Evolutionary conservation across 2,888 invertebrate species (phyloP), one percentile per base, ranked within the genome.

Genomic region (Tenthredo distinguenda): DNA sequence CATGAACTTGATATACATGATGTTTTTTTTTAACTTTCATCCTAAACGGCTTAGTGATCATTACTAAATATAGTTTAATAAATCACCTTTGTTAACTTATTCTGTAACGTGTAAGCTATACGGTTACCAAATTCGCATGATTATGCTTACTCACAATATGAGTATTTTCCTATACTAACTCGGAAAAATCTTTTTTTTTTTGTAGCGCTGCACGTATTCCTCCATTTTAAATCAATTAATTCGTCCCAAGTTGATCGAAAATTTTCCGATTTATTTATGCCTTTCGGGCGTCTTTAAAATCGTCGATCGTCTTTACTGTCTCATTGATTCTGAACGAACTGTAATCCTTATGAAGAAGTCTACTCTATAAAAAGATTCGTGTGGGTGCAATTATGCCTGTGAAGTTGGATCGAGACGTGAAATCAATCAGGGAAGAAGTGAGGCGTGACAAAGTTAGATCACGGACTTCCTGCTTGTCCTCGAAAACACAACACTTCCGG

Each of bases 401-500:
- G 26, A 10, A 62, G 10, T 62, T 21, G 7, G 21, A 7, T 18
- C 9, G 58, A 21, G 21, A 21, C 26, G 26, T 26, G 37, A 71
- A 7, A 71, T 34, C 71, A 37, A 71, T 71, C 37, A 37, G 37
- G 31, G 31, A 71, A 71, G 37, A 34, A 71, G 31, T 71, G 37
- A 71, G 71, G 71, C 71, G 71, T 71, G 37, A 37, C 34, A 34
- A 37, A 37, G 71, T 37, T 71, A 34, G 71, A 34, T 34, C 71
- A 31, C 71, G 71, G 71, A 71, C 71, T 71, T 71, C 71, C 71
- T 71, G 71, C 71, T 71, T 71, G 34, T 34, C 71, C 71, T 71
- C 71, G 71, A 71, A n/a, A 71, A 71, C 71, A 37, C 71, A 37
- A 37, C 18, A 34, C 37, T 71, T 71, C 71, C 71, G 71, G 71